Percentiles rank a stretch among this genome's conserved stretches.
phyloP scores from a whole-genome alignment of 2,888 invertebrate species.

The Epiblema foenella region DNA sequence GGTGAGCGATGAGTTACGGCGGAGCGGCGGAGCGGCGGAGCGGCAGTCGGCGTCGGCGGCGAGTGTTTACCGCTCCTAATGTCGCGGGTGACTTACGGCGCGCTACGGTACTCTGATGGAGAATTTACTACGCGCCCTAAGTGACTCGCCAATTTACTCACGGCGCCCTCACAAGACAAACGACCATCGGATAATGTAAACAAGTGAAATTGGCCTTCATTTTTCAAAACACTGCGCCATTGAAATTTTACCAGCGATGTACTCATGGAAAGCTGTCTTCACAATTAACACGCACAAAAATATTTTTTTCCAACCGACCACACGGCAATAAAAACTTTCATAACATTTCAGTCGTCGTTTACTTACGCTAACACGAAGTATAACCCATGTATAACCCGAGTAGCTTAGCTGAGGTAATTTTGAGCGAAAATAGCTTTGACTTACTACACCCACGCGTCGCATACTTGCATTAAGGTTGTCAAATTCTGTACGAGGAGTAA shows the following conservation, averaged over 20 bases:
- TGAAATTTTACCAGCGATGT: neutral
- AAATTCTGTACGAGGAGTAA: no score
- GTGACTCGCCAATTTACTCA: slow-evolving; percentile 34
- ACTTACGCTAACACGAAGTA: no score
- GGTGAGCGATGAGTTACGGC: slow-evolving; percentile 37
- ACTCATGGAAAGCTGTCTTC: neutral
- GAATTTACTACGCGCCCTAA: slow-evolving; percentile 30
- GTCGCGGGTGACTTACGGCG: slow-evolving; percentile 23
- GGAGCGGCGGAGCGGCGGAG: no score
- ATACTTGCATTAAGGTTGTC: no score
- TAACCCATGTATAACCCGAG: no score
- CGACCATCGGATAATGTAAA: slow-evolving; percentile 19
- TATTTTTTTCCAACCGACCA: no score
- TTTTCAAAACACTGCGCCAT: neutral
- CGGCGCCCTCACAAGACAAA: slow-evolving; percentile 22
- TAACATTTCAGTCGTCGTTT: no score
- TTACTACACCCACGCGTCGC: no score
- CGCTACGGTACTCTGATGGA: slow-evolving; percentile 19
- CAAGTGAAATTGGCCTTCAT: neutral
- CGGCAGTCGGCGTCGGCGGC: slow-evolving; percentile 11
- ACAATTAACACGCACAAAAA: no score
- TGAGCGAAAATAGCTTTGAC: no score
- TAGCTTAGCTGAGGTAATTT: no score
- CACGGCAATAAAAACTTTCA: no score
- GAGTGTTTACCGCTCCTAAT: slow-evolving; percentile 28